phyloP scores from a whole-genome alignment of 2,113 vertebrate genomes.

The Dissostichus mawsoni region DNA sequence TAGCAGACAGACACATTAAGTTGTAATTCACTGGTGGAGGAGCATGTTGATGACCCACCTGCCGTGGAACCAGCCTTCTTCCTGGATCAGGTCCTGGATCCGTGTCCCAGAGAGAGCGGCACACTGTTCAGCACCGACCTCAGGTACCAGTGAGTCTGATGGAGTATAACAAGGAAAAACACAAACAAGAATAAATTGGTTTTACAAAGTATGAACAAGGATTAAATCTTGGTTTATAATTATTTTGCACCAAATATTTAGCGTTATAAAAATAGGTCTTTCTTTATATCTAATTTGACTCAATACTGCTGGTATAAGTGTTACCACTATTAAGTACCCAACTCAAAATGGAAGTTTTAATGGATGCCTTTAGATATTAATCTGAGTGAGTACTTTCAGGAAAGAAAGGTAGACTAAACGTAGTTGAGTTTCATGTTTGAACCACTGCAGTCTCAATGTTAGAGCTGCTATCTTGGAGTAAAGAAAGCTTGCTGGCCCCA shows the following conservation, averaged over 20 bases:
- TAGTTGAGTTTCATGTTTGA: neutral
- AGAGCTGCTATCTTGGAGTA: too few species aligned
- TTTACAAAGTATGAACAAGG: neutral
- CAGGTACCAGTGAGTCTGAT: constrained; percentile 41
- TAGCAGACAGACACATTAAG: neutral
- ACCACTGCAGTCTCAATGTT: neutral
- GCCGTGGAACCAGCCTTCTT: constrained; percentile 92
- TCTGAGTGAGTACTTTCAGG: neutral
- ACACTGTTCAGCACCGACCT: constrained; percentile 4
- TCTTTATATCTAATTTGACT: neutral
- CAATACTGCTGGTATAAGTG: too few species aligned
- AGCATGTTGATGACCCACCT: constrained; percentile 60
- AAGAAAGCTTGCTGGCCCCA: too few species aligned
- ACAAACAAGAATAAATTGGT: too few species aligned
- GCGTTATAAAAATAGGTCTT: too few species aligned
- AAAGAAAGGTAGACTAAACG: neutral
- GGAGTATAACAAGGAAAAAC: neutral
- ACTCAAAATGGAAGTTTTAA: neutral
- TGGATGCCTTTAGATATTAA: neutral
- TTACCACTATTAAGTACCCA: too few species aligned
- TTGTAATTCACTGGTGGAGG: neutral
- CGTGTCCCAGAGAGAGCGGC: constrained; percentile 37
- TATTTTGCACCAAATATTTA: neutral
- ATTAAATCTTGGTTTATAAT: neutral
- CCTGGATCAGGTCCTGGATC: constrained; percentile 83